Percentiles rank a stretch among this genome's conserved stretches.
Conservation (phyloP, 2,888 invertebrate genomes). For the Acleris holmiana region DNA sequence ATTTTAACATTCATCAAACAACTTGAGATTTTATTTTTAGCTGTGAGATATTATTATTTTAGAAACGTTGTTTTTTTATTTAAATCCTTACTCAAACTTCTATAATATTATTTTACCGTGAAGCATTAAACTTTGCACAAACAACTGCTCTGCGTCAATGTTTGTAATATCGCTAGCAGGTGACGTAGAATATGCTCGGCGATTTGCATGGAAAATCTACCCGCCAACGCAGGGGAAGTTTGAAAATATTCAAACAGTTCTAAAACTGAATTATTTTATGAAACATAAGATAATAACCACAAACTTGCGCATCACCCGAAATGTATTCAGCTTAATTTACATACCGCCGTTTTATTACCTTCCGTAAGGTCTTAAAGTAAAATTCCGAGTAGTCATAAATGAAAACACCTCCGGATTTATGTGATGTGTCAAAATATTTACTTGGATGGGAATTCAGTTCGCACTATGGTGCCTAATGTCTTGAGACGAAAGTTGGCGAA, state of each 20-base stretch:
- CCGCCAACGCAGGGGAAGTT: conserved; percentile 27
- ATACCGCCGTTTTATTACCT: conserved; percentile 34
- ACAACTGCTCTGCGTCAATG: conserved; percentile 1
- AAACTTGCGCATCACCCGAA: conserved; percentile 35
- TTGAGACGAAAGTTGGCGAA: conserved; percentile 50
- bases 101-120: neutral
- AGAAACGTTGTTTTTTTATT: too few species aligned
- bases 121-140: neutral
- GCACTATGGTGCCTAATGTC: conserved; percentile 43
- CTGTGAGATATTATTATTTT: too few species aligned
- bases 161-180: conserved; percentile 4
- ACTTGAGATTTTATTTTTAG: too few species aligned
- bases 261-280: conserved; percentile 37
- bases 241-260: conserved; percentile 33
- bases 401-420: conserved; percentile 37
- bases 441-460: conserved; percentile 31
- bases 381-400: conserved; percentile 34
- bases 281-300: conserved; percentile 37
- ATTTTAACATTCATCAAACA: conserved; percentile 20
- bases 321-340: conserved; percentile 36
- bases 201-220: conserved; percentile 27
- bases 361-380: conserved; percentile 32
- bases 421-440: conserved; percentile 35
- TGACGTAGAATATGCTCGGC: conserved; percentile 10
- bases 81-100: too few species aligned